Evolutionary conservation across 2,888 invertebrate genomes (phyloP).

Genomic region (Slavum lentiscoides): DNA sequence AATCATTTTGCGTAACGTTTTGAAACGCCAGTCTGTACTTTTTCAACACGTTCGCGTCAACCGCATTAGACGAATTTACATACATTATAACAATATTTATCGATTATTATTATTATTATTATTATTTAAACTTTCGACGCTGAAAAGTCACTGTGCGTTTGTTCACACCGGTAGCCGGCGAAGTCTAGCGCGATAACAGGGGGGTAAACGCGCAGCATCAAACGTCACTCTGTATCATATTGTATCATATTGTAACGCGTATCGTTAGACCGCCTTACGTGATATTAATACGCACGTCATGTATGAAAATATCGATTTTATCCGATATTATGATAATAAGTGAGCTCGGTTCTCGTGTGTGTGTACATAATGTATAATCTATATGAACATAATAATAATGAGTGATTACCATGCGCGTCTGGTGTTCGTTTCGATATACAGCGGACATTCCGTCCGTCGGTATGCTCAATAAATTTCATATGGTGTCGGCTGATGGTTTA

Average conservation of each 20-base stretch:
- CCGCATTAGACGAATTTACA: neutral
- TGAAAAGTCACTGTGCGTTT: neutral
- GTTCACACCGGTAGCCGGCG: neutral
- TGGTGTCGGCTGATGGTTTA: neutral
- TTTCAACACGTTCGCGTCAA: neutral
- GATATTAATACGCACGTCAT: neutral
- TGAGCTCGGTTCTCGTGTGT: too few species aligned
- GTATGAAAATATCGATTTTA: conserved; percentile 11
- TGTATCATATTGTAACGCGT: too few species aligned
- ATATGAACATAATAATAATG: neutral
- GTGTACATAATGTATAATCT: neutral
- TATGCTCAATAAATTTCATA: conserved; percentile 1
- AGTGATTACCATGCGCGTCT: neutral
- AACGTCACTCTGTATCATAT: conserved; percentile 7
- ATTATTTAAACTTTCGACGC: neutral
- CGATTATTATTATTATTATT: too few species aligned
- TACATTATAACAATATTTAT: neutral
- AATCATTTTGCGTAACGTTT: too few species aligned
- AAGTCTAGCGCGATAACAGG: too few species aligned
- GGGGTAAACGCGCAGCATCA: neutral
- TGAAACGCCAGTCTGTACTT: neutral
- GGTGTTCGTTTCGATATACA: neutral
- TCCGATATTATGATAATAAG: neutral
- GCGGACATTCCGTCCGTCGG: neutral
- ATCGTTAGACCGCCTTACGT: neutral